These are phyloP conservation scores for Porites rus DNA, from an alignment of 92 coral and sea anemone genomes.

Conservation along the genomic window DNA sequence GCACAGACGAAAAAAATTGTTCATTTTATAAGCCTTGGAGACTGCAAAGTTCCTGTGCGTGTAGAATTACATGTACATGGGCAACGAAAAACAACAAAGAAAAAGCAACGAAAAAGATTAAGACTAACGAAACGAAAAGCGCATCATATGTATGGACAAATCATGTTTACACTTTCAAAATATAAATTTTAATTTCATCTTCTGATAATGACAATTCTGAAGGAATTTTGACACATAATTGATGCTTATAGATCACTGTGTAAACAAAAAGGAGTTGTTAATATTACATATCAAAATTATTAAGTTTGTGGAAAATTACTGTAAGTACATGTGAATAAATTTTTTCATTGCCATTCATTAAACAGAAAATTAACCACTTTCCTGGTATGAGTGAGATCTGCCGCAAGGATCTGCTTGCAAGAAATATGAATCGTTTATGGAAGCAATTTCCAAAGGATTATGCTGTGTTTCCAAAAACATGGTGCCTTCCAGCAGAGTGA, in stretches of 20 bases:
- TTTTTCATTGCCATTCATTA: background rate
- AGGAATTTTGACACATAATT: background rate
- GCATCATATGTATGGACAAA: background rate
- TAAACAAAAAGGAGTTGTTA: background rate
- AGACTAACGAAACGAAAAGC: background rate
- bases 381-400: conserved; percentile 99
- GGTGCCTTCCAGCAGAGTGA: conserved; percentile 99
- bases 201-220: background rate
- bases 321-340: no score
- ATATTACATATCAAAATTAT: background rate
- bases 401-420: conserved; percentile 93
- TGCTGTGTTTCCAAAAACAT: conserved; percentile 96
- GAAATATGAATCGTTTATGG: conserved; percentile 98
- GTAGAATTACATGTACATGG: background rate
- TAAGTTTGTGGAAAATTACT: no score
- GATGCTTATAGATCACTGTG: background rate
- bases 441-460: conserved; percentile 98
- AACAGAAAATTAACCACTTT: conserved; percentile 98
- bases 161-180: background rate
- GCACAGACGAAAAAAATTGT: no score
- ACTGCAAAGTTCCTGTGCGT: background rate
- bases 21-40: no score
- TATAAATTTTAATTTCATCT: background rate
- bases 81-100: background rate
- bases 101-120: background rate